Conservation (phyloP, 2,888 invertebrate genomes). For the Exephanes ischioxanthus region DNA sequence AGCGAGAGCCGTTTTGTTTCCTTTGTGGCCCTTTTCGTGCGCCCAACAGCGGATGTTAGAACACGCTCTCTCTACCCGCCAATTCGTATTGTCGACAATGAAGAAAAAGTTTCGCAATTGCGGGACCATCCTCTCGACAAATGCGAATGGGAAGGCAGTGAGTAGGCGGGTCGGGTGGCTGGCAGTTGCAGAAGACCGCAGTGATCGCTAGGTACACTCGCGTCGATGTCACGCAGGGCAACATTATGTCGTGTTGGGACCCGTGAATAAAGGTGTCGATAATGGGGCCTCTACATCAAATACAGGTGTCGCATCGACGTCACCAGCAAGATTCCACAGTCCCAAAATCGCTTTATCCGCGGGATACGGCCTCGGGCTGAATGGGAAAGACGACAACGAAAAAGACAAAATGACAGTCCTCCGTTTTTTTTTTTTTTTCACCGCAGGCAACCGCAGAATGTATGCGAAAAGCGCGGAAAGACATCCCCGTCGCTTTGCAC, state of each 20-base stretch:
- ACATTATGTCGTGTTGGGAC: conserved; percentile 7
- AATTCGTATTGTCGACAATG: conserved; percentile 53
- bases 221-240: conserved; percentile 37
- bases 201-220: conserved; percentile 24
- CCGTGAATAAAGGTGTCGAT: conserved; percentile 61
- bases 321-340: conserved; percentile 14
- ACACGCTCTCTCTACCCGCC: not conserved
- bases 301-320: conserved; percentile 40
- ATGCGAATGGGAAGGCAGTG: conserved; percentile 6
- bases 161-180: not conserved
- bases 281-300: conserved; percentile 57
- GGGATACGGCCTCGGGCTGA: conserved; percentile 20
- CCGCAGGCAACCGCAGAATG: conserved; percentile 57
- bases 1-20: conserved; percentile 33
- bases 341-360: conserved; percentile 41
- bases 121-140: conserved; percentile 25
- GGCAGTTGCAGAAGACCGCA: conserved; percentile 37
- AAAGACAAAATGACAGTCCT: conserved; percentile 33
- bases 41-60: conserved; percentile 59
- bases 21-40: conserved; percentile 33
- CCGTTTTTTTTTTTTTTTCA: conserved; percentile 15
- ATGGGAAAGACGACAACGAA: conserved; percentile 8
- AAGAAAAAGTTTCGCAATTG: conserved; percentile 53
- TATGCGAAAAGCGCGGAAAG: conserved; percentile 42
- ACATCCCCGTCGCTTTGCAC: conserved; percentile 28